phyloP scores from a whole-genome alignment of 2,888 invertebrate species.

The Lithophane socia region DNA sequence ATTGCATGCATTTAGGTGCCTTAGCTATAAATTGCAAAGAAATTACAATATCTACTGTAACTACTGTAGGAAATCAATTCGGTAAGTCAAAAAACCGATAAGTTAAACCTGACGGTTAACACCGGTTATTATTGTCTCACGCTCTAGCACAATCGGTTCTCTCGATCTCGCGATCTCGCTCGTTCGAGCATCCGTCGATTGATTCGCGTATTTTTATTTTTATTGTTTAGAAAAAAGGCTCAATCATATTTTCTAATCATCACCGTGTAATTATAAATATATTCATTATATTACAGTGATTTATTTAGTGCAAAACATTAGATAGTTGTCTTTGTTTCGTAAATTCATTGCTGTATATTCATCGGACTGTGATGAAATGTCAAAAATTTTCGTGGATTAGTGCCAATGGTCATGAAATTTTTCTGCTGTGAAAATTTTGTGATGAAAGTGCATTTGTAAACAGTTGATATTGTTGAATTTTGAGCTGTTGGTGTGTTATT shows the following conservation, averaged over 20 bases:
- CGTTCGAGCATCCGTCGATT: slow-evolving; percentile 61
- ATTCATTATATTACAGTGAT: slow-evolving; percentile 37
- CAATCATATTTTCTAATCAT: slow-evolving; percentile 47
- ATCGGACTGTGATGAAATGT: slow-evolving; percentile 84
- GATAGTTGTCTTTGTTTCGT: slow-evolving; percentile 41
- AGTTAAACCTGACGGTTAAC: background rate
- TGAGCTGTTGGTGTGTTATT: slow-evolving; percentile 64
- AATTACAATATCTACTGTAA: background rate
- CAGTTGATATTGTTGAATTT: slow-evolving; percentile 71
- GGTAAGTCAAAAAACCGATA: slow-evolving; percentile 11
- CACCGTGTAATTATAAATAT: slow-evolving; percentile 13
- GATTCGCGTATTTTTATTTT: slow-evolving; percentile 72
- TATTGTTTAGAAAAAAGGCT: slow-evolving; percentile 61
- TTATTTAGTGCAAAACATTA: slow-evolving; percentile 31
- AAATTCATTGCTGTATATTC: slow-evolving; percentile 63
- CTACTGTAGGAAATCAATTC: background rate
- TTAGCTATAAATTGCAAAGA: background rate
- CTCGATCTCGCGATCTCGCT: slow-evolving; percentile 17
- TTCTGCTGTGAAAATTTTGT: slow-evolving; percentile 78
- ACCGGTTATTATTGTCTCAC: slow-evolving; percentile 28
- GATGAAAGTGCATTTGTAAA: slow-evolving; percentile 76
- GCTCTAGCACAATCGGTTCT: slow-evolving; percentile 34
- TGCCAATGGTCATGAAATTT: slow-evolving; percentile 84
- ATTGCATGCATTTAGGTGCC: too few species aligned
- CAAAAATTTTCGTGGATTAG: slow-evolving; percentile 86